Conservation (phyloP, 30 jellyfish, hydroid and myxozoan genomes). For the Pseudorhiza aurosa region DNA sequence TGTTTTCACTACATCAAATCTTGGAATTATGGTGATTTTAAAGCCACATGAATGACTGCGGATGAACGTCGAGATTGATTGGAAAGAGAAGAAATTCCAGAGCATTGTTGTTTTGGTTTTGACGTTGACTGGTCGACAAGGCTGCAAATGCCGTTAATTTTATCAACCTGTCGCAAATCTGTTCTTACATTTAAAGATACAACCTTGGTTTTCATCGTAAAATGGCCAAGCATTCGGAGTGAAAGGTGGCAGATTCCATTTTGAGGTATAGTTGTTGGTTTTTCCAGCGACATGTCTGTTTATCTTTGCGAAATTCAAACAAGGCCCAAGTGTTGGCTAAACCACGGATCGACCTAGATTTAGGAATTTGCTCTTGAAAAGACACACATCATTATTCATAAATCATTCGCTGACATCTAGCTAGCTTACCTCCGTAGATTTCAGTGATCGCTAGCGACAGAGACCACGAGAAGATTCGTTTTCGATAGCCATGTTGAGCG, state of each 20-base stretch:
- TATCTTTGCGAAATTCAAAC: background rate
- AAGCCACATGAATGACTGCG: background rate
- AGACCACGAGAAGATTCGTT: too few relatives aligned
- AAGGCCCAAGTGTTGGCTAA: background rate
- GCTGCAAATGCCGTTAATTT: conserved; percentile 17
- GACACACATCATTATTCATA: too few relatives aligned
- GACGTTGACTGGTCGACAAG: background rate
- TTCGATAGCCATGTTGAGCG: too few relatives aligned
- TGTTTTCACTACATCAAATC: conserved; percentile 6
- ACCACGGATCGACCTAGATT: too few relatives aligned
- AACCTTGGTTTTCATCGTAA: background rate
- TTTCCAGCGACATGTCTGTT: conserved; percentile 6
- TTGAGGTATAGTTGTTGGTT: conserved; percentile 14
- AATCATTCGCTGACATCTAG: too few relatives aligned
- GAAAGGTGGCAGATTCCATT: too few relatives aligned
- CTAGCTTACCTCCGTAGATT: too few relatives aligned
- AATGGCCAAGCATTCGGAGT: too few relatives aligned
- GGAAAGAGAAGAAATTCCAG: conserved; percentile 23
- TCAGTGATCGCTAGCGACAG: too few relatives aligned
- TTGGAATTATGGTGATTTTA: background rate
- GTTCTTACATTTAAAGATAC: background rate
- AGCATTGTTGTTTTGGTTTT: conserved; percentile 14
- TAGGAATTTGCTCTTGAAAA: too few relatives aligned
- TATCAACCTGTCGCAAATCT: conserved; percentile 15
- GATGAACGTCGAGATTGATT: background rate